phyloP scores from a whole-genome alignment of 1,140 invertebrate genomes.

The Drosophila parabipectinata region DNA sequence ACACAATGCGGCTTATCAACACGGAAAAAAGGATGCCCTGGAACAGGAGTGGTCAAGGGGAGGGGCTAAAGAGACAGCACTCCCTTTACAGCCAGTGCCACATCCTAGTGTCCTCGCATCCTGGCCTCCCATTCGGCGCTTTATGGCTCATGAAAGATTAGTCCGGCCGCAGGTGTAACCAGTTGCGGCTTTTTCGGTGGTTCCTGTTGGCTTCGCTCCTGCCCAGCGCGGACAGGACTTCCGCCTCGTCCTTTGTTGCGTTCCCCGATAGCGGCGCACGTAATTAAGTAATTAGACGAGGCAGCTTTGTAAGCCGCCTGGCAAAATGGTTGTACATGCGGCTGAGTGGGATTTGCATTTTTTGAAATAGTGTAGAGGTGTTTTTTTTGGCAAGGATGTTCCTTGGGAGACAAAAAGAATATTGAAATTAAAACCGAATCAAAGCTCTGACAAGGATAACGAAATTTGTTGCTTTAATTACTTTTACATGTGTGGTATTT shows the following conservation, averaged over 20 bases:
- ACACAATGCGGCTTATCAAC: constrained; percentile 80
- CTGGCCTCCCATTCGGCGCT: constrained; percentile 47
- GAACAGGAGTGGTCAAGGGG: constrained; percentile 12
- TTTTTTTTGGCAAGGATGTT: not conserved
- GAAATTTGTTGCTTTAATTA: not conserved
- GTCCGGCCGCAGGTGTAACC: constrained; percentile 73
- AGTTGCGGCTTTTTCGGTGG: constrained; percentile 52
- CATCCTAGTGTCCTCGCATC: not conserved
- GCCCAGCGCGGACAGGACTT: constrained; percentile 4
- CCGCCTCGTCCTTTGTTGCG: not conserved
- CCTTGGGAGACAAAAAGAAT: not conserved
- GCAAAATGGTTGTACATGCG: constrained; percentile 8
- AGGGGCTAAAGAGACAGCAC: constrained; percentile 30
- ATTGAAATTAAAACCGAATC: not conserved
- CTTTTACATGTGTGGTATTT: not conserved
- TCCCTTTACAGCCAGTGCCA: constrained; percentile 5
- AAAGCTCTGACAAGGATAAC: no score
- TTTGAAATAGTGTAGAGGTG: not conserved
- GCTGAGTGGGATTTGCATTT: constrained; percentile 4
- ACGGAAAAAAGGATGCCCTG: constrained; percentile 13
- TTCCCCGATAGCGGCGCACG: constrained; percentile 36
- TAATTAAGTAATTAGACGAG: constrained; percentile 61
- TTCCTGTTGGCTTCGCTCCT: constrained; percentile 32
- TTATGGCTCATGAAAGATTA: constrained; percentile 81
- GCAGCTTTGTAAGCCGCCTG: constrained; percentile 34